Percentiles rank a stretch among this genome's conserved stretches.
phyloP scores from a whole-genome alignment of 2,888 invertebrate genomes.

The Melanophora roralis region DNA sequence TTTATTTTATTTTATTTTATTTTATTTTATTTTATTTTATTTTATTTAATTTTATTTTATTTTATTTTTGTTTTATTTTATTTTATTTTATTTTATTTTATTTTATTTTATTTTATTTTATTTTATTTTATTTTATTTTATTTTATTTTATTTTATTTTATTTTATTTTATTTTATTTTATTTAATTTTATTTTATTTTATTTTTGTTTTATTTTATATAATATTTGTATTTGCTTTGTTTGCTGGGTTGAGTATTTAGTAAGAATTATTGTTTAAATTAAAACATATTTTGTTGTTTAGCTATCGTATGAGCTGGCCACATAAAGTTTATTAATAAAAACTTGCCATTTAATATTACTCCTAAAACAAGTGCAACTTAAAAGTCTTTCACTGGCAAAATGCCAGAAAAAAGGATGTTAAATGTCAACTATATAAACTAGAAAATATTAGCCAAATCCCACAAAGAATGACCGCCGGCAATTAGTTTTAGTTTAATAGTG shows the following conservation, averaged over 20 bases:
- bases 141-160: too few relatives aligned
- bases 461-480: neutral
- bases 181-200: too few relatives aligned
- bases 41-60: too few relatives aligned
- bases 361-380: slow-evolving; percentile 44
- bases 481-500: neutral
- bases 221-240: neutral
- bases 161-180: too few relatives aligned
- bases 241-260: neutral
- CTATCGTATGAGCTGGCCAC: slow-evolving; percentile 48
- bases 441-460: slow-evolving; percentile 10
- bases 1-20: too few relatives aligned
- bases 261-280: neutral
- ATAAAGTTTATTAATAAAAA: slow-evolving; percentile 60
- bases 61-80: too few relatives aligned
- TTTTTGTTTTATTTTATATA: too few relatives aligned
- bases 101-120: too few relatives aligned
- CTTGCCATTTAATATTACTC: slow-evolving; percentile 31
- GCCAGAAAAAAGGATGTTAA: neutral
- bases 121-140: too few relatives aligned
- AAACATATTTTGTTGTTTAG: slow-evolving; percentile 9
- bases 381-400: neutral
- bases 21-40: too few relatives aligned
- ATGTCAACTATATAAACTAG: slow-evolving; percentile 12
- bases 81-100: too few relatives aligned